phyloP scores from a whole-genome alignment of 2,888 invertebrate genomes.

The Sphaerophoria rueppellii region DNA sequence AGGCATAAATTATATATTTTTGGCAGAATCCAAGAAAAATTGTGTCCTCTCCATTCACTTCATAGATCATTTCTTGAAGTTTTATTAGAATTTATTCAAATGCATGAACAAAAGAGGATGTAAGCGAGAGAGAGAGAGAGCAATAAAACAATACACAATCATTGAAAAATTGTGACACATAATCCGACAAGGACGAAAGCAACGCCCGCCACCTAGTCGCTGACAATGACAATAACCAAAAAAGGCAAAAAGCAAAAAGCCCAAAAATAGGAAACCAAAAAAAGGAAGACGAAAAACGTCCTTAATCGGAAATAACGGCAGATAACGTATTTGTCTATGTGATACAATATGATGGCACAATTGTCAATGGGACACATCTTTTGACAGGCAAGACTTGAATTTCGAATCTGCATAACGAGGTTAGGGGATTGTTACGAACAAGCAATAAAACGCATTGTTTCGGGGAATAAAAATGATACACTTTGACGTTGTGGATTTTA shows the following conservation, averaged over 20 bases:
- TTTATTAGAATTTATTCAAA: conserved; percentile 56
- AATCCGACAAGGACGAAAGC: neutral
- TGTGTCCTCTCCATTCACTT: conserved; percentile 1
- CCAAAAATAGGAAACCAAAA: neutral
- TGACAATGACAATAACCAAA: conserved; percentile 29
- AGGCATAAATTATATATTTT: conserved; percentile 60
- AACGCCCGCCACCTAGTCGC: no score
- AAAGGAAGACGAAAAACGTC: neutral
- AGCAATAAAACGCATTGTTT: conserved; percentile 69
- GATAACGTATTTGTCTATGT: conserved; percentile 54
- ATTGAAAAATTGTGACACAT: conserved; percentile 55
- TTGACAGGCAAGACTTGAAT: conserved; percentile 57
- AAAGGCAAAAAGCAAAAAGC: conserved; percentile 12
- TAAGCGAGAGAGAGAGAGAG: conserved; percentile 26
- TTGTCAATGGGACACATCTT: conserved; percentile 29
- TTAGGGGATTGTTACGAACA: conserved; percentile 48
- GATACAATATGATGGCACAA: conserved; percentile 17
- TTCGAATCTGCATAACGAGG: conserved; percentile 62
- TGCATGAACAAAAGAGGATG: conserved; percentile 29
- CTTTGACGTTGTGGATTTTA: conserved; percentile 4
- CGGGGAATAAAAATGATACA: conserved; percentile 53
- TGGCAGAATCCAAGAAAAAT: conserved; percentile 36
- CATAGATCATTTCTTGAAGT: conserved; percentile 46
- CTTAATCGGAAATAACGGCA: conserved; percentile 10
- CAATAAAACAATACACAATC: conserved; percentile 70